Conservation (phyloP, 2,113 vertebrate genomes). For the Choloepus hoffmanni region DNA sequence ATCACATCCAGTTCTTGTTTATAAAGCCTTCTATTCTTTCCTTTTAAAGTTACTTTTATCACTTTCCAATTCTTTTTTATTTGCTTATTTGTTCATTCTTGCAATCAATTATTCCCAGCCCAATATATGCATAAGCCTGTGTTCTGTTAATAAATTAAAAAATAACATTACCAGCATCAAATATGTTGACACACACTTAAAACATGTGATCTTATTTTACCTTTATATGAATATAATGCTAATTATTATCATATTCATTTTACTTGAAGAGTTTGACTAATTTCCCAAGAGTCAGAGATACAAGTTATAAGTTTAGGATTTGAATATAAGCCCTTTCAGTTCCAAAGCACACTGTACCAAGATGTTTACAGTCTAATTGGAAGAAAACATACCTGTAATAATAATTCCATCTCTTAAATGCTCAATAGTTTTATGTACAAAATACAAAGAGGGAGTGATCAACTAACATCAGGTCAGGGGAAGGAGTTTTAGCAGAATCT, state of each 20-base stretch:
- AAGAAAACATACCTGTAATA: neutral
- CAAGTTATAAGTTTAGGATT: neutral
- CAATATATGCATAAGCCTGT: too few species aligned
- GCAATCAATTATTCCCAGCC: neutral
- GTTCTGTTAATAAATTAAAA: conserved; percentile 15
- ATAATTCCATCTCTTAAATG: neutral
- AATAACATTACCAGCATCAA: neutral
- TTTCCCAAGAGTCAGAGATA: neutral
- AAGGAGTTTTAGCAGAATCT: neutral
- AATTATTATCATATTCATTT: neutral
- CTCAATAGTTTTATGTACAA: neutral
- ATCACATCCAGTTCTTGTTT: neutral
- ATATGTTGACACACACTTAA: neutral
- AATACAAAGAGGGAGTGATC: neutral
- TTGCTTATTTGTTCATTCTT: neutral
- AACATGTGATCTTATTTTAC: neutral
- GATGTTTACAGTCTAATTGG: neutral
- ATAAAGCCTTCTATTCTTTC: neutral
- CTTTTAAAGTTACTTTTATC: neutral
- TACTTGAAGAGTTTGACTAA: conserved; percentile 1
- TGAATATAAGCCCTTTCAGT: neutral
- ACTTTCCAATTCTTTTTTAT: neutral
- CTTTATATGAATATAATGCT: neutral
- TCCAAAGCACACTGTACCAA: neutral
- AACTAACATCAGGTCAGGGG: neutral